Evolutionary conservation across 2,113 vertebrate species (phyloP), one percentile per base, ranked within the genome.

Genomic region (Pyxicephalus adspersus): DNA sequence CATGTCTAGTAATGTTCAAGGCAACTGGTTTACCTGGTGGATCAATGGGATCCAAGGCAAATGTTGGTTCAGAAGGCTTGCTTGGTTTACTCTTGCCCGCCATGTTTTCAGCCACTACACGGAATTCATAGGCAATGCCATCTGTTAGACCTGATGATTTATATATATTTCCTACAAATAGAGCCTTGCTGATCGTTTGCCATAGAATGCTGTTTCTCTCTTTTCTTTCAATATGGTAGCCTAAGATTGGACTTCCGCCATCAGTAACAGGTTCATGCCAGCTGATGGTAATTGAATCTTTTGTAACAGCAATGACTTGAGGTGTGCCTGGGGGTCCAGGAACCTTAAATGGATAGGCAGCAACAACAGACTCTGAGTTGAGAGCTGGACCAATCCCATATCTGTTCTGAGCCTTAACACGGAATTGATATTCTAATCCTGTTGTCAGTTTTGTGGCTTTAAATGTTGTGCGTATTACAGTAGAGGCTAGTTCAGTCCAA

Each of bases 251-350:
- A 83, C 95, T 98, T 92, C 98, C 98, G 83, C 98, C 98, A 86
- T 99, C 98, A 86, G 86, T 88, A 86, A 99, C 92, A 76, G 98
- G 98, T 77, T 99, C 97, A 85, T 99, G 90, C 98, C 98, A 99
- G 85, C 95, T 95, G 89, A 99, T 91, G 75, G 96, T 99, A 88
- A 99, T 98, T 57, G 92, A 93, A 84, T 98, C 96, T 86, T 98
- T 99, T 77, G 94, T 96, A 87, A 97, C 96, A 38, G 95, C 91
- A 73, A 93, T 94, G 85, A 97, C 92, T 60, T 94, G 93, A 73
- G 98, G 98, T 83, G 98, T 99, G 45, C 97, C 97, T 84, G 98
- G 97, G 85, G 96, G 97, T 3, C 98, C 97, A 77, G 98, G 98
- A 16, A 90, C 94, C 85, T 96, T 99, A 88, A 99, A 99, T 77